Evolutionary conservation across 1,140 invertebrate genomes (phyloP), one percentile per base, ranked within the genome.

Genomic region (Ceratitis capitata): DNA sequence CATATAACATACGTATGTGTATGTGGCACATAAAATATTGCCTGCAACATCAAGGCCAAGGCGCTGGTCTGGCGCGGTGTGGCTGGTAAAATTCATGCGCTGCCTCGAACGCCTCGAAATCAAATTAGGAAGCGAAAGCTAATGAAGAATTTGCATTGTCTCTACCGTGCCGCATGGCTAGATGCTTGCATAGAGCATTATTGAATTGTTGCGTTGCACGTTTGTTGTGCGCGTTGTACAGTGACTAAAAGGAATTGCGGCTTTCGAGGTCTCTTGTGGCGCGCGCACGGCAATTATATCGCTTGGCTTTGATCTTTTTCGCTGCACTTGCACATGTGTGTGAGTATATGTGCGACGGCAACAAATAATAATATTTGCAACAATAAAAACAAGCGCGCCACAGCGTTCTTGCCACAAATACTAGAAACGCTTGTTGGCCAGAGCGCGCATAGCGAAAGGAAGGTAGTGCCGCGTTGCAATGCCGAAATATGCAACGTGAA

Each of bases 121-220:
- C 53, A 64, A 84, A 84, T 84, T 84, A 84, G 83, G 83, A 84
- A 58, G 32, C 61, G 61, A 84, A 84, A 53, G 32, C 56, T 84
- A 84, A 84, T 84, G 56, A 84, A 83, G 82, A 83, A 84, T 84
- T 84, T 84, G 51, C 83, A 84, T 84, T 84, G 83, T 84, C 35
- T 64, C 49, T 14, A 26, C 42, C 3, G 19, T 49, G 19, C 78
- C 42, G 47, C 42, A 10, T 47, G 69, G 69, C 16, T 42, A 23
- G 23, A 56, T n/a, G 19, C 23, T n/a, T 56, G 51, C 51, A 19
- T 56, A 69, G n/a, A n/a, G 26, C 49, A 83, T 83, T 83, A 83
- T 83, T 83, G 82, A 83, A 83, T 53, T 83, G 82, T 53, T 83
- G 82, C 82, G 82, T 83, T 83, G 82, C 82, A 83, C 69, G 69